Evolutionary conservation across 2,797 vertebrate genomes (phyloP), one percentile per base, ranked within the genome.

Genomic region (Phrynocephalus guinanensis): DNA sequence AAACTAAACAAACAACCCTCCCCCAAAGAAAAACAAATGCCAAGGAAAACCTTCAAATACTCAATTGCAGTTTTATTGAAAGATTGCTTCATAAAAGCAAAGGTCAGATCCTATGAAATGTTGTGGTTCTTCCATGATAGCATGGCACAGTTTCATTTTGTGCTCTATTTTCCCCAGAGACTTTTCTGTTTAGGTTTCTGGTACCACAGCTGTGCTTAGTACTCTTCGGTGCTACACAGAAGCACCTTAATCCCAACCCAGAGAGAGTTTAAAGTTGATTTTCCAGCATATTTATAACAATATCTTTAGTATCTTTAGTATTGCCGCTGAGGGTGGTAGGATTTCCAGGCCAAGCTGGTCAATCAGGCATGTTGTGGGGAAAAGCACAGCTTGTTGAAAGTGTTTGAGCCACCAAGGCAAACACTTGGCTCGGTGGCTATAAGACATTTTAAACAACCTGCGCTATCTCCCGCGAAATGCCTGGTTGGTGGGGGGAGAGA

Each of bases 31-130:
- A 44, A 44, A 44, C 38, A 44, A 44, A 30, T 44, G 50, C 63
- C 33, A 79, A 72, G 75, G 67, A 66, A 88, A 52, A 63, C 60
- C 82, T 16, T 48, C 75, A 72, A 72, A 83, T 71, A 83, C 50
- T 26, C 56, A 60, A 44, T 26, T 71, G 68, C 18, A 70, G 48
- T 71, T 63, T 83, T 83, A 68, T 24, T 82, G 70, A 83, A 83
- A 38, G 50, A n/a, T 72, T 72, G 52, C 52, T 66, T 84, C 81
- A 71, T 50, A 84, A 72, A 56, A 80, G 33, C 60, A 83, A 79
- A 79, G 81, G 73, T 77, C 50, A 79, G 30, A 78, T 38, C 71
- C 73, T 71, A 68, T 66, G 67, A 79, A 79, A 88, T 88, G 33
- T 28, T 48, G 71, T 88, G 67, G 75, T 67, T 83, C 48, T 79